Evolutionary conservation across 2,797 vertebrate genomes (phyloP).

Genomic region (Crenichthys baileyi): DNA sequence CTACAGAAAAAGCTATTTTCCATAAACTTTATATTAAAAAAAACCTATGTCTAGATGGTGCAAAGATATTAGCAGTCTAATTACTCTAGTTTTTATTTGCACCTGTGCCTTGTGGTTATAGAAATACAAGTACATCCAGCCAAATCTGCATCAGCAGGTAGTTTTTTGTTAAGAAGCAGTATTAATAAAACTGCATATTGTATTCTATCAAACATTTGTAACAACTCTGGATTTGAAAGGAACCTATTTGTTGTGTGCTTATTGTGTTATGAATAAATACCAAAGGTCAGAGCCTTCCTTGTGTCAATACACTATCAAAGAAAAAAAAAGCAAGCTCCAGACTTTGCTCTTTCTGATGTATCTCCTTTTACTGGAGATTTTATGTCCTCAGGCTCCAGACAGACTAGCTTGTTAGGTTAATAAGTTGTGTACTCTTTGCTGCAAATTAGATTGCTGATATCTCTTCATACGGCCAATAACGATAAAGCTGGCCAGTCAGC

Average conservation of each 20-base stretch:
- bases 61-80: neutral
- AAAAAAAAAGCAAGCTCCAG: constrained; percentile 37
- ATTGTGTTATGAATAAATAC: constrained; percentile 48
- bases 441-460: constrained; percentile 52
- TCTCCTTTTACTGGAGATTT: constrained; percentile 36
- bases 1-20: too few relatives aligned
- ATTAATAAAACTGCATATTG: neutral
- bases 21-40: too few relatives aligned
- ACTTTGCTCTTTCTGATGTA: constrained; percentile 63
- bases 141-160: neutral
- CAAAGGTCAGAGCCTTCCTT: constrained; percentile 56
- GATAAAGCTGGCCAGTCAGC: constrained; percentile 31
- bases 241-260: neutral
- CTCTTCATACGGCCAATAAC: constrained; percentile 67
- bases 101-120: neutral
- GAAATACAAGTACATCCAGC: neutral
- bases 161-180: neutral
- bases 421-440: constrained; percentile 36
- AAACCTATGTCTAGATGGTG: too few relatives aligned
- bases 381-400: constrained; percentile 38
- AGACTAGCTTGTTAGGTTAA: constrained; percentile 28
- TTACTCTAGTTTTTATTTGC: neutral
- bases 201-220: neutral
- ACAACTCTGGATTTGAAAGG: neutral
- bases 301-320: constrained; percentile 56